A percentile compares a stretch with the other conserved stretches of the same genome.
Conservation (phyloP, 2,797 vertebrate species). For the Crax fasciolata region DNA sequence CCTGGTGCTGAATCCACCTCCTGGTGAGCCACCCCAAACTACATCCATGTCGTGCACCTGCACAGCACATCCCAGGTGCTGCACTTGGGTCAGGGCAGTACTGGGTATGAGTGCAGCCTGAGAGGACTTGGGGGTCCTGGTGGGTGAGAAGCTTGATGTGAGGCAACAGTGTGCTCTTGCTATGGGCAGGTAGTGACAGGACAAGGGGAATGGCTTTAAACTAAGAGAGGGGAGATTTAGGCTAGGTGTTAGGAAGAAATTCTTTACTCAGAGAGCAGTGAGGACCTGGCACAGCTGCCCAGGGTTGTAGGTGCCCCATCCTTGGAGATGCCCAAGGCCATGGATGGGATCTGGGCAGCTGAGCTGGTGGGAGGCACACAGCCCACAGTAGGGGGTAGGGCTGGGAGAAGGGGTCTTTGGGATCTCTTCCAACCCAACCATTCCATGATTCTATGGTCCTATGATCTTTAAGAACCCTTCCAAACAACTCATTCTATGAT, state of each 20-base stretch:
- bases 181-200: neutral
- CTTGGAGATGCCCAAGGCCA: neutral
- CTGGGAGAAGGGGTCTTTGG: neutral
- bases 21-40: neutral
- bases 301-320: too few relatives aligned
- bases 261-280: too few relatives aligned
- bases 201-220: too few relatives aligned
- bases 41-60: accelerated
- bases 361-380: neutral
- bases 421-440: neutral
- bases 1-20: neutral
- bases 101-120: neutral
- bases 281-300: too few relatives aligned
- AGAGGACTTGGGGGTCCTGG: neutral
- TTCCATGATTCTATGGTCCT: neutral
- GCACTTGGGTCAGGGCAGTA: neutral
- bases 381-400: neutral
- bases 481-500: neutral
- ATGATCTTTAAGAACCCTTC: neutral
- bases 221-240: too few relatives aligned
- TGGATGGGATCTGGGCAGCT: neutral
- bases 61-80: neutral
- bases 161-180: neutral
- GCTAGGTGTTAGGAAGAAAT: too few relatives aligned
- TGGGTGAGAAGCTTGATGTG: neutral